Evolutionary conservation across 2,888 invertebrate species (phyloP), one percentile per base, ranked within the genome.

Genomic region (Rutpela maculata): DNA sequence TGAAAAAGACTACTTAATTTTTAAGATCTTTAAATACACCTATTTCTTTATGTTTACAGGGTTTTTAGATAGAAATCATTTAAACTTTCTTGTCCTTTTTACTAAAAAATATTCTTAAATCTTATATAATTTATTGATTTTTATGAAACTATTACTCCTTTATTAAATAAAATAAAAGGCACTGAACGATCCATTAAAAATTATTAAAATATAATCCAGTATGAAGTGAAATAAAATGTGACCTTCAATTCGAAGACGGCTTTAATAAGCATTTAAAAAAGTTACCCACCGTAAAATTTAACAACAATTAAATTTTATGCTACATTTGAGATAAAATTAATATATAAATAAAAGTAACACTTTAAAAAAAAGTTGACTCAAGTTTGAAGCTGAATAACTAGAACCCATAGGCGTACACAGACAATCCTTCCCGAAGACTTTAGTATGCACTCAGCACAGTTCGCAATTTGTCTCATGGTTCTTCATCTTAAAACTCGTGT

Each of bases 261-360:
- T 65, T 35, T 43, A 62, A 62, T 62, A 43, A 65, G 43, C 43
- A 35, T 43, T 43, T 65, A 65, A 38, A 62, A 62, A 62, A 65
- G 65, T 65, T 65, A 65, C 19, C 38, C 12, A 65, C 38, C 65
- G 43, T 65, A 65, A 65, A 65, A 43, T 65, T 65, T n/a, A 17
- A 35, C 65, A 19, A 17, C 65, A 50, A 50, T 50, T n/a, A 17
- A 65, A 38, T n/a, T 65, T 43, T 43, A 38, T 65, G 65, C 35
- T 65, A 18, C 26, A 65, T 65, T 38, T 65, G 10, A 62, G 31
- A 50, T 50, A 50, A 50, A n/a, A 43, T 43, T 11, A 50, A 50
- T 50, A 50, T 50, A n/a, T 50, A 12, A 50, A n/a, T n/a, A 50
- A 50, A 50, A 50, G n/a, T 50, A 12, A 12, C 0, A 43, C 12